Evolutionary conservation across 2,113 vertebrate genomes (phyloP).

Genomic region (Cardinalis cardinalis): DNA sequence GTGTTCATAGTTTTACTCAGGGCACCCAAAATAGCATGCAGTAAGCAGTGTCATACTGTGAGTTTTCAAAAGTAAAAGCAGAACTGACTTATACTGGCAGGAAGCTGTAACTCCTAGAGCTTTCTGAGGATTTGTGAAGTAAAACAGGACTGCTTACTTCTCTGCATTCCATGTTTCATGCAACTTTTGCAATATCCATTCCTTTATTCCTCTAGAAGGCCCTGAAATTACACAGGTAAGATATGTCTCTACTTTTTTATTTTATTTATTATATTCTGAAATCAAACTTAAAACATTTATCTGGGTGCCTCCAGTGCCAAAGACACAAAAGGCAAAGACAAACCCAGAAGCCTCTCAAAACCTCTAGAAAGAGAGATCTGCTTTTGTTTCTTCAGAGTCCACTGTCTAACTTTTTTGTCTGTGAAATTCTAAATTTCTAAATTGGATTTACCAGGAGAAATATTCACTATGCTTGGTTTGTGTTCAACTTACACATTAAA

Average conservation of each 20-base stretch:
- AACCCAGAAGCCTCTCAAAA: neutral
- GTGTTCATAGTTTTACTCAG: slow-evolving; percentile 83
- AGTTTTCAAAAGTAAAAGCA: slow-evolving; percentile 62
- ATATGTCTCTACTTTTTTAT: neutral
- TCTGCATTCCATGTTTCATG: neutral
- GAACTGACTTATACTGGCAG: slow-evolving; percentile 52
- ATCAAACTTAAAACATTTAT: neutral
- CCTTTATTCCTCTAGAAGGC: neutral
- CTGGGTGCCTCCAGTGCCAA: neutral
- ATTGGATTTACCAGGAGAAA: neutral
- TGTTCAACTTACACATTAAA: neutral
- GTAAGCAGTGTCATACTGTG: slow-evolving; percentile 63
- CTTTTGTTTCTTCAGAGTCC: neutral
- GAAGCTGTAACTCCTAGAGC: slow-evolving; percentile 15
- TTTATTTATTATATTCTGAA: neutral
- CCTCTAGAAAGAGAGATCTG: neutral
- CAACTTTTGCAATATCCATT: neutral
- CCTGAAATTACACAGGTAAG: slow-evolving; percentile 62
- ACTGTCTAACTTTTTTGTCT: accelerated
- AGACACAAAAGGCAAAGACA: neutral
- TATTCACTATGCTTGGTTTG: neutral
- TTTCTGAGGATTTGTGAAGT: slow-evolving; percentile 8
- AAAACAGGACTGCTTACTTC: neutral
- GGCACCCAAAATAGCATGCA: slow-evolving; percentile 74
- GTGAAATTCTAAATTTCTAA: neutral